Conservation (phyloP, 2,797 vertebrate species). For the Megaceryle alcyon region DNA sequence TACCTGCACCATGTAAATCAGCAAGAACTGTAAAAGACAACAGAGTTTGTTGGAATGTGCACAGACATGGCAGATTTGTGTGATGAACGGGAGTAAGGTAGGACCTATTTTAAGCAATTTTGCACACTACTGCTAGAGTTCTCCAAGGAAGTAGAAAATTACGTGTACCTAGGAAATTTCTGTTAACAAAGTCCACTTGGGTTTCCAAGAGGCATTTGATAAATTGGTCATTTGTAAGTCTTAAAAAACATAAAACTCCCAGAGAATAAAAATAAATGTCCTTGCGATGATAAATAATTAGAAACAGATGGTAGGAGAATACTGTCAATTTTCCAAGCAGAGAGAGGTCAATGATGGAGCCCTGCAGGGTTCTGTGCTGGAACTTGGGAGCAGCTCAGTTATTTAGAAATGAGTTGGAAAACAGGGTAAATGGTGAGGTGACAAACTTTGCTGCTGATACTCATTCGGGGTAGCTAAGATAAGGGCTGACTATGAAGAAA, state of each 20-base stretch:
- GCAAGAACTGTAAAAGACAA: not conserved
- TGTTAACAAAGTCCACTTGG: not conserved
- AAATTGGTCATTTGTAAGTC: not conserved
- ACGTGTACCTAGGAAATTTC: not conserved
- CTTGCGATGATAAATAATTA: conserved; percentile 69
- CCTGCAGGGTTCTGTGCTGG: conserved; percentile 69
- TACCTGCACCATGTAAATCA: accelerated
- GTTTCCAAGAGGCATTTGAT: conserved; percentile 10
- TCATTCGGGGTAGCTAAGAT: not conserved
- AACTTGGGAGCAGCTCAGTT: conserved; percentile 32
- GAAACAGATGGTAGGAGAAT: conserved; percentile 65
- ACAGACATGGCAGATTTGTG: not conserved
- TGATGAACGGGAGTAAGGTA: not conserved
- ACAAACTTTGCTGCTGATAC: conserved; percentile 18
- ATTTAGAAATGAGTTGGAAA: conserved; percentile 62
- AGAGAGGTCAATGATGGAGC: conserved; percentile 63
- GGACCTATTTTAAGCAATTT: not conserved
- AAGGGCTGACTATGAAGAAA: not conserved
- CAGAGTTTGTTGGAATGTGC: accelerated
- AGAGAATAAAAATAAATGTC: conserved; percentile 62
- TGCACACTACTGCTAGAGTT: not conserved
- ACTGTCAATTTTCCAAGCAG: conserved; percentile 45
- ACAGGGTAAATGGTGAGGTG: conserved; percentile 44
- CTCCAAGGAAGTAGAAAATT: not conserved
- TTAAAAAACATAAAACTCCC: conserved; percentile 7